Evolutionary conservation across 1,140 invertebrate genomes (phyloP).

Genomic region (Stratiolaelaps scimitus): DNA sequence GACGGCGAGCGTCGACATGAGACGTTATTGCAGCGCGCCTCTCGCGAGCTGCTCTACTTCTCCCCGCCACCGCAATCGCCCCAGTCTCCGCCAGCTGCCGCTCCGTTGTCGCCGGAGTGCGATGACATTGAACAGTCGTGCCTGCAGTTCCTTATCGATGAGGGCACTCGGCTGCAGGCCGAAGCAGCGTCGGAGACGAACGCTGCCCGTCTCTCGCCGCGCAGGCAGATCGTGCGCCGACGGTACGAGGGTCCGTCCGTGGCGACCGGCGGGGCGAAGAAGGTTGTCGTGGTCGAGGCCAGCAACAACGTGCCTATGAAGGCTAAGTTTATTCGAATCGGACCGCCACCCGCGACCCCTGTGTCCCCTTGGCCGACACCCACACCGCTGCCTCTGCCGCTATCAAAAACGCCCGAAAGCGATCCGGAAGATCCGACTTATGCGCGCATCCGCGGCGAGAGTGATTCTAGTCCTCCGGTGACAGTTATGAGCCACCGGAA

Average conservation of each 20-base stretch:
- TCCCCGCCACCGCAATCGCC: slow-evolving; percentile 18
- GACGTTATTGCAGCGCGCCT: slow-evolving; percentile 7
- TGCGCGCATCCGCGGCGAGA: slow-evolving; percentile 2
- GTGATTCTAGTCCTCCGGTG: not conserved
- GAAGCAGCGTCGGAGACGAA: not conserved
- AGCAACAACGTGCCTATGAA: not conserved
- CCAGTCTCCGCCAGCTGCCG: not conserved
- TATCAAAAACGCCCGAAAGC: not conserved
- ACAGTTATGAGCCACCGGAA: not conserved
- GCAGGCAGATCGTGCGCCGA: not conserved
- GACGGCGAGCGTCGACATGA: slow-evolving; percentile 9
- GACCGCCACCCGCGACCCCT: not conserved
- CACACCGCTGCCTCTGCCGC: no score
- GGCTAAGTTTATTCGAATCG: slow-evolving; percentile 12
- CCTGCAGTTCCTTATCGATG: slow-evolving; percentile 20
- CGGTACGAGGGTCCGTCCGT: no score
- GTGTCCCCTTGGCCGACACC: not conserved
- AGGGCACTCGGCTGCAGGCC: not conserved
- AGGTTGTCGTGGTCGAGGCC: slow-evolving; percentile 7
- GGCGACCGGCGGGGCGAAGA: not conserved
- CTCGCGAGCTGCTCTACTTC: slow-evolving; percentile 20
- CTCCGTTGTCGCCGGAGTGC: slow-evolving; percentile 16
- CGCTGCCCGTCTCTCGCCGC: not conserved
- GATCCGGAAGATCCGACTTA: slow-evolving; percentile 1
- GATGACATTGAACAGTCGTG: slow-evolving; percentile 15